phyloP scores from a whole-genome alignment of 2,113 vertebrate genomes.

The Chlamydotis undulata region DNA sequence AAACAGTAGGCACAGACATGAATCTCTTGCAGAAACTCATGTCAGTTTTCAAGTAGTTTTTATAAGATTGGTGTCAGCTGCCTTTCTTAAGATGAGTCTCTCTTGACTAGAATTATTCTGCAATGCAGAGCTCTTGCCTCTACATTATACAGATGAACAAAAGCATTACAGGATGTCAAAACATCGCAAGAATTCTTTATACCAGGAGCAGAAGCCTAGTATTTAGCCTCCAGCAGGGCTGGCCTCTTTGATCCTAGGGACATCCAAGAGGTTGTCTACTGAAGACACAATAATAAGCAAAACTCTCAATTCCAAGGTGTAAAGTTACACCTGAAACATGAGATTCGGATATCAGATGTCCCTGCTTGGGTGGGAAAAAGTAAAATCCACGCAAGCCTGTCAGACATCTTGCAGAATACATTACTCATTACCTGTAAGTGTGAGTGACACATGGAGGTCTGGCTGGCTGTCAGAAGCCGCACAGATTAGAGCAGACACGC shows the following conservation, averaged over 20 bases:
- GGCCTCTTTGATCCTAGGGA: constrained; percentile 38
- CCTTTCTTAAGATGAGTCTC: constrained; percentile 31
- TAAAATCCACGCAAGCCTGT: not conserved
- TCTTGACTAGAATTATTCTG: constrained; percentile 39
- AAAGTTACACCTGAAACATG: constrained; percentile 10
- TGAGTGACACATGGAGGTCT: not conserved
- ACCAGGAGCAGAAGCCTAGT: constrained; percentile 23
- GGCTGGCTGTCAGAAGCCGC: not conserved
- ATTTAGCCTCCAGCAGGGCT: constrained; percentile 57
- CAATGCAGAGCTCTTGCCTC: constrained; percentile 13
- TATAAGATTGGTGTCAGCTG: constrained; percentile 11
- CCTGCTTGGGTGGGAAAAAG: not conserved
- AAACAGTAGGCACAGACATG: not conserved
- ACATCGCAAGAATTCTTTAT: constrained; percentile 24
- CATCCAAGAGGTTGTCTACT: not conserved
- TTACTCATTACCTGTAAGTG: not conserved
- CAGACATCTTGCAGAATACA: not conserved
- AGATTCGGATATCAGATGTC: not conserved
- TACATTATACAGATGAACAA: constrained; percentile 45
- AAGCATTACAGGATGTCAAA: constrained; percentile 53
- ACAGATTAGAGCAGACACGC: not conserved
- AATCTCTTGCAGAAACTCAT: constrained; percentile 27
- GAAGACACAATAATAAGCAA: constrained; percentile 16
- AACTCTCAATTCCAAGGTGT: constrained; percentile 13
- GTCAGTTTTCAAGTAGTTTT: constrained; percentile 43